phyloP scores from a whole-genome alignment of 2,888 invertebrate genomes.

The Biston stratarius region DNA sequence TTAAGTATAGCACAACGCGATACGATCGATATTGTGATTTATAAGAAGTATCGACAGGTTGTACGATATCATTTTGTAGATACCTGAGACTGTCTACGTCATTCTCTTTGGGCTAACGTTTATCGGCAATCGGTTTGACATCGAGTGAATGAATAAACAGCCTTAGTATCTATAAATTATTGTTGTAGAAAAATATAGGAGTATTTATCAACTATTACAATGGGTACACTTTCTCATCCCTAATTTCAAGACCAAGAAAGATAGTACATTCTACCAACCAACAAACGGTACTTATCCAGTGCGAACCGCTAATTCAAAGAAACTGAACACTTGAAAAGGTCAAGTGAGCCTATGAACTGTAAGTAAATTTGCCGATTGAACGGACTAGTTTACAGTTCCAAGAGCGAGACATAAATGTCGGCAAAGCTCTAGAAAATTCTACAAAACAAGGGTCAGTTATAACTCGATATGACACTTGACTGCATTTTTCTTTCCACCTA shows the following conservation, averaged over 20 bases:
- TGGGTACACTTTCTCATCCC: not conserved
- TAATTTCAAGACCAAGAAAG: conserved; percentile 5
- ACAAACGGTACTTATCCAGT: conserved; percentile 35
- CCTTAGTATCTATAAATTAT: too few relatives aligned
- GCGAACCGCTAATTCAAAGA: conserved; percentile 34
- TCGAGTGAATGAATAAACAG: too few relatives aligned
- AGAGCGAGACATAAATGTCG: conserved; percentile 25
- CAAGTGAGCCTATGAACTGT: conserved; percentile 39
- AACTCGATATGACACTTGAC: too few relatives aligned
- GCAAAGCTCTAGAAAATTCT: conserved; percentile 20
- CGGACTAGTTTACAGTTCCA: conserved; percentile 10
- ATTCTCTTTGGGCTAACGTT: too few relatives aligned
- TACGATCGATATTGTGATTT: too few relatives aligned
- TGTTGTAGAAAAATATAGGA: too few relatives aligned
- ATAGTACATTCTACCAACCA: conserved; percentile 13
- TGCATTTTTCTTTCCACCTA: not conserved
- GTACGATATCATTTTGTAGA: too few relatives aligned
- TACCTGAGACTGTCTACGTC: too few relatives aligned
- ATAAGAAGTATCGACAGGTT: too few relatives aligned
- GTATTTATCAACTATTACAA: too few relatives aligned
- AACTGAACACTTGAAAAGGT: conserved; percentile 40
- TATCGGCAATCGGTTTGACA: too few relatives aligned
- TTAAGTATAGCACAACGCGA: too few relatives aligned
- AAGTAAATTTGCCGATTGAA: conserved; percentile 26
- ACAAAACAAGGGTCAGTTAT: not conserved